A percentile compares a stretch with the other conserved stretches of the same genome.
phyloP scores from a whole-genome alignment of 2,888 invertebrate species.

The Chalcosyrphus nemorum region DNA sequence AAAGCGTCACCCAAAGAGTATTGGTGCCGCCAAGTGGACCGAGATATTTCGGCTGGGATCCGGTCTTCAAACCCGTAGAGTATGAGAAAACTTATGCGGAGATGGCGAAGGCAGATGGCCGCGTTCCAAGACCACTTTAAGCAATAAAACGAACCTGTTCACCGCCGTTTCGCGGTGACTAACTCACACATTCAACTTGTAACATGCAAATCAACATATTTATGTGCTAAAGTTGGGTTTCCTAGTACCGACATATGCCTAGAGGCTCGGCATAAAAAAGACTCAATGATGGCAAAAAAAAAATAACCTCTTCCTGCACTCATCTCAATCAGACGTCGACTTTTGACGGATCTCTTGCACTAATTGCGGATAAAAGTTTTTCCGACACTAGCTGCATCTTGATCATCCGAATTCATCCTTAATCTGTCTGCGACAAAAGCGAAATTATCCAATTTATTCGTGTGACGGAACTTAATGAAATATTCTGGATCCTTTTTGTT shows the following conservation, averaged over 20 bases:
- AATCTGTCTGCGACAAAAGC: neutral
- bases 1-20: conserved; percentile 91
- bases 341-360: neutral
- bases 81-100: conserved; percentile 94
- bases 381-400: conserved; percentile 16
- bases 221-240: no score
- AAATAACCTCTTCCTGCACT: no score
- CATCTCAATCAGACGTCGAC: neutral
- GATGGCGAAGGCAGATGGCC: conserved; percentile 89
- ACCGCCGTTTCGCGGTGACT: no score
- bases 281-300: no score
- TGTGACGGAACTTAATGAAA: conserved; percentile 56
- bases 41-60: conserved; percentile 98
- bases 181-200: no score
- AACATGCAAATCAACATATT: no score
- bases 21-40: conserved; percentile 95
- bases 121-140: conserved; percentile 85
- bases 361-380: conserved; percentile 31
- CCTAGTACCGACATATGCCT: no score
- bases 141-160: neutral
- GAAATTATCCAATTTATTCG: conserved; percentile 57
- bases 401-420: conserved; percentile 29
- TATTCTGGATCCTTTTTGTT: conserved; percentile 23
- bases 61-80: conserved; percentile 93
- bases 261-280: no score